Evolutionary conservation across 2,888 invertebrate genomes (phyloP).

Genomic region (Operophtera brumata): DNA sequence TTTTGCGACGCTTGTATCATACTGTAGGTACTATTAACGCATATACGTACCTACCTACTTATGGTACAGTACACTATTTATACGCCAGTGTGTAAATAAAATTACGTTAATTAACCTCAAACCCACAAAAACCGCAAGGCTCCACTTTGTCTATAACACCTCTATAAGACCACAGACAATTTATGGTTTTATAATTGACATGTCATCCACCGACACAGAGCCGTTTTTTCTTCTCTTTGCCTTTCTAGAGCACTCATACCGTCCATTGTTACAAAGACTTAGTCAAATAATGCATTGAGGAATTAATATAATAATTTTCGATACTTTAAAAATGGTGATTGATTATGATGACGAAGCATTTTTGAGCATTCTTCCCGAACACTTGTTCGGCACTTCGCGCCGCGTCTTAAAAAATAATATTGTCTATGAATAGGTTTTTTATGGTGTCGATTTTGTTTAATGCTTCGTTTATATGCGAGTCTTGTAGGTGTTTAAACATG

Average conservation of each 20-base stretch:
- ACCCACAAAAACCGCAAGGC: slow-evolving; percentile 50
- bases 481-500: slow-evolving; percentile 11
- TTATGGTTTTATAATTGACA: slow-evolving; percentile 76
- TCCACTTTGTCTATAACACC: slow-evolving; percentile 57
- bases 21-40: no score
- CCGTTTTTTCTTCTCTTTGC: slow-evolving; percentile 39
- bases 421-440: slow-evolving; percentile 31
- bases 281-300: slow-evolving; percentile 73
- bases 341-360: slow-evolving; percentile 72
- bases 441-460: slow-evolving; percentile 32
- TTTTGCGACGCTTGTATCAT: no score
- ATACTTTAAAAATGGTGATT: slow-evolving; percentile 75
- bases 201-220: slow-evolving; percentile 63
- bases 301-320: slow-evolving; percentile 77
- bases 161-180: slow-evolving; percentile 50
- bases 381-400: slow-evolving; percentile 26
- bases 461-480: slow-evolving; percentile 25
- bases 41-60: no score
- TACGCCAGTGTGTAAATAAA: background rate
- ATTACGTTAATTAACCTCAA: slow-evolving; percentile 17
- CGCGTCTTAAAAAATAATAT: slow-evolving; percentile 28
- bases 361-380: slow-evolving; percentile 30
- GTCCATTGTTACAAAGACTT: slow-evolving; percentile 66
- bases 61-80: background rate
- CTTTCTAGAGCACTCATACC: slow-evolving; percentile 64